Evolutionary conservation across 2,113 vertebrate species (phyloP), one percentile per base, ranked within the genome.

Genomic region (Nasalis larvatus): DNA sequence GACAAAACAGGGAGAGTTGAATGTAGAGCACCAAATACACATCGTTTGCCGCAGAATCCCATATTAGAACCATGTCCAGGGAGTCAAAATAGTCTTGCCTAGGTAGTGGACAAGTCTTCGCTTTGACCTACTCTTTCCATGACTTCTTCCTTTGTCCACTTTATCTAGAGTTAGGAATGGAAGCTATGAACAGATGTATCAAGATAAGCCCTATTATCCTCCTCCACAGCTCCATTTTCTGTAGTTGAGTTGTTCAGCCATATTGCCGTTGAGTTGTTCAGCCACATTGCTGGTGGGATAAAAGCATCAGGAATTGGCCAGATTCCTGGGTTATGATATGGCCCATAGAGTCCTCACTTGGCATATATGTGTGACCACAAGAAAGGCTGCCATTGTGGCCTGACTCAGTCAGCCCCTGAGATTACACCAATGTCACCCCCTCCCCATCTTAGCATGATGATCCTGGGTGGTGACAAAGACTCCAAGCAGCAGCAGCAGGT

Each of bases 1-100:
- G 71, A 14, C 30, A 1, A 2, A 1, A 2, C 5, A 47, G 54
- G 30, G 35, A 96, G 37, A 94, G 77, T 0, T 73, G 11, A 90
- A 17, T 42, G 8, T 32, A 88, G 68, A 60, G 69, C 4, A 30
- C 0, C 0, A 10, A 12, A 7, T 47, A 25, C 23, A 40, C 56
- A 17, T 60, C 35, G 27, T 42, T 63, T 17, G 17, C 37, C 56
- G 25, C 37, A 81, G 81, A 68, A 56, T 4, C 30, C 66, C 78
- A 27, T 23, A 2, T 66, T 56, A 58, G 56, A 83, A 54, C 3
- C 47, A 30, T 49, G 45, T 49, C 58, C 35, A 40, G 35, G 6
- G 37, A 47, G 8, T 54, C 80, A 87, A 32, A 71, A 63, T 6
- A 37, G 3, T 30, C 82, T 54, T 68, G 4, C 14, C 37, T 27